Conservation (phyloP, 2,888 invertebrate species). For the Meghimatium bilineatum region DNA sequence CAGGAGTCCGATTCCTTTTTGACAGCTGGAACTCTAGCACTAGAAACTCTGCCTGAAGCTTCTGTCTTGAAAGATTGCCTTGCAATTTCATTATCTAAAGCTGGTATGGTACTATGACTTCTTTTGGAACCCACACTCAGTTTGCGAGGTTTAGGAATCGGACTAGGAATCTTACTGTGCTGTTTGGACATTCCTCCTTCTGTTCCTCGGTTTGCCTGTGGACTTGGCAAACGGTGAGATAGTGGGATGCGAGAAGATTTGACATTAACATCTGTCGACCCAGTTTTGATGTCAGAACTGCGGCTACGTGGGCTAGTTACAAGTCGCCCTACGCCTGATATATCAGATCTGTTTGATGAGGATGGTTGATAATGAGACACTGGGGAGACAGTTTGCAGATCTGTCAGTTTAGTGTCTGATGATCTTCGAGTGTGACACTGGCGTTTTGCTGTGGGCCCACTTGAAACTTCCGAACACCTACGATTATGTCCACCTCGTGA, state of each 20-base stretch:
- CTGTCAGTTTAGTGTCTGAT: constrained; percentile 44
- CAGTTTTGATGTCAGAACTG: constrained; percentile 7
- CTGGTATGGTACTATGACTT: constrained; percentile 57
- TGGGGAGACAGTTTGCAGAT: constrained; percentile 24
- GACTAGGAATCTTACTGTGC: constrained; percentile 52
- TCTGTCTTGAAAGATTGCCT: constrained; percentile 52
- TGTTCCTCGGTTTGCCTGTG: constrained; percentile 33
- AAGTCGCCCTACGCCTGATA: background rate
- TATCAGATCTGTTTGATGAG: constrained; percentile 7
- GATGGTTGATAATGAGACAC: background rate
- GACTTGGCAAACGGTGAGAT: constrained; percentile 52
- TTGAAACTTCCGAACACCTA: constrained; percentile 36
- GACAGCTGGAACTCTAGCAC: background rate
- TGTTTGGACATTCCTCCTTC: constrained; percentile 50
- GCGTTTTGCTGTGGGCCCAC: constrained; percentile 11
- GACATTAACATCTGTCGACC: background rate
- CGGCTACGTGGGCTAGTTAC: constrained; percentile 7
- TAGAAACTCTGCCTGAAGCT: background rate
- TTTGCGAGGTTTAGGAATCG: constrained; percentile 55
- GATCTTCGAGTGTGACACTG: constrained; percentile 32
- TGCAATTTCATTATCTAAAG: constrained; percentile 57
- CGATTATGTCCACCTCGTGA: constrained; percentile 20
- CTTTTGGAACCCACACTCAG: constrained; percentile 37
- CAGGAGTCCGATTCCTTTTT: constrained; percentile 10
- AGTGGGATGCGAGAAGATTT: constrained; percentile 50